These are phyloP conservation scores for Chelonus insularis DNA, from an alignment of 1,140 invertebrate species.

Conservation along the genomic window DNA sequence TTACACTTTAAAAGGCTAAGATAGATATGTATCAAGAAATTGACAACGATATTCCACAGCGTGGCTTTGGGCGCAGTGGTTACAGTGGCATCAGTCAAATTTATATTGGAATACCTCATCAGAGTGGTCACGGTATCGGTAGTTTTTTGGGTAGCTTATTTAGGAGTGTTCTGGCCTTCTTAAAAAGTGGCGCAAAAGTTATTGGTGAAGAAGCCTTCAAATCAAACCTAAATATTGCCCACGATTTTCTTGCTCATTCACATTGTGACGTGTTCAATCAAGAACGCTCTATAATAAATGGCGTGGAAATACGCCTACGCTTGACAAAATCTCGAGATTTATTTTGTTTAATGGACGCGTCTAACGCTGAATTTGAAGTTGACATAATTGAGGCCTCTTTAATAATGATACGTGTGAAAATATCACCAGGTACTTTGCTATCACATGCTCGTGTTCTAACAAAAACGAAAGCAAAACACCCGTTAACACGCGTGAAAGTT, in stretches of 20 bases:
- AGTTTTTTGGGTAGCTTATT: too few species aligned
- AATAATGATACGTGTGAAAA: slow-evolving; percentile 39
- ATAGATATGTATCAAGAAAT: slow-evolving; percentile 24
- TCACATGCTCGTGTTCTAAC: too few species aligned
- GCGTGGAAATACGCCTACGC: too few species aligned
- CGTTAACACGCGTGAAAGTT: too few species aligned
- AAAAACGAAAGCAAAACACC: too few species aligned
- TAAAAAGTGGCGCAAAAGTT: slow-evolving; percentile 26
- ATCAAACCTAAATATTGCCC: slow-evolving; percentile 19
- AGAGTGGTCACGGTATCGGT: too few species aligned
- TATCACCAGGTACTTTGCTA: slow-evolving; percentile 44
- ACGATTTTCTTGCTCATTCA: slow-evolving; percentile 19
- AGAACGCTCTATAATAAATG: slow-evolving; percentile 50
- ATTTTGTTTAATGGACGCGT: too few species aligned
- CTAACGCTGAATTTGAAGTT: slow-evolving; percentile 24
- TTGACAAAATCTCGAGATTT: too few species aligned
- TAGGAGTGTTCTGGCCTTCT: slow-evolving; percentile 26
- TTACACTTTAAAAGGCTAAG: slow-evolving; percentile 30
- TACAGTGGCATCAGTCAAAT: too few species aligned
- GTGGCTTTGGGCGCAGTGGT: too few species aligned
- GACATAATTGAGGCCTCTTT: slow-evolving; percentile 20
- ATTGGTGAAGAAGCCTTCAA: slow-evolving; percentile 21
- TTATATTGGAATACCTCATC: too few species aligned
- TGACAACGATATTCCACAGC: slow-evolving; percentile 22
- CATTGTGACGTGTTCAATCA: slow-evolving; percentile 45